These are phyloP conservation scores for Leuciscus idus DNA, from an alignment of 2,113 vertebrate species.

Conservation along the genomic window DNA sequence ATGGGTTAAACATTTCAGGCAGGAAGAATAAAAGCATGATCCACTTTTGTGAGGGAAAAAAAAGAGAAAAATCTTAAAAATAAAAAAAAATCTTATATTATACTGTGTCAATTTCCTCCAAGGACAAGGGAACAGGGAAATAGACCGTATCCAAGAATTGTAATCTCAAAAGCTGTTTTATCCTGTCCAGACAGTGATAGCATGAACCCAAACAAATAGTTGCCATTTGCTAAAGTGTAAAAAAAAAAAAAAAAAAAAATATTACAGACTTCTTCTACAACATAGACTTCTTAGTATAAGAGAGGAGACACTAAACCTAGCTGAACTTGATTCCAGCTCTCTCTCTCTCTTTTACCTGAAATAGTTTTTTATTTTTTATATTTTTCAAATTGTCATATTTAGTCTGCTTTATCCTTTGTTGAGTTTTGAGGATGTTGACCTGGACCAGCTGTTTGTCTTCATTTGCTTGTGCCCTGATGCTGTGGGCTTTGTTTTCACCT, in stretches of 20 bases:
- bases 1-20: not conserved
- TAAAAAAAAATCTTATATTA: not conserved
- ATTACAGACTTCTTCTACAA: not conserved
- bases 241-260: not conserved
- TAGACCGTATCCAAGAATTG: not conserved
- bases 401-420: not conserved
- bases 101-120: conserved; percentile 37
- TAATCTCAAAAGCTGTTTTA: conserved; percentile 31
- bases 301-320: not conserved
- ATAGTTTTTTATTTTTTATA: not conserved
- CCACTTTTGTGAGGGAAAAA: not conserved
- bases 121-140: conserved; percentile 39
- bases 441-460: conserved; percentile 16
- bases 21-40: not conserved
- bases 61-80: not conserved
- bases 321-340: not conserved
- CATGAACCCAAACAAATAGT: conserved; percentile 44
- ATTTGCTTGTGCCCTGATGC: conserved; percentile 49
- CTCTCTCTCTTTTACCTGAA: not conserved
- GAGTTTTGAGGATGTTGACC: not conserved
- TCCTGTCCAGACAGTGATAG: conserved; percentile 32
- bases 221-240: not conserved
- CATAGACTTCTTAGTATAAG: not conserved
- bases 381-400: not conserved
- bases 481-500: conserved; percentile 59